Base-by-base conservation (phyloP, 2,888 invertebrate species). In the Brachypalpus laphriformis region DNA sequence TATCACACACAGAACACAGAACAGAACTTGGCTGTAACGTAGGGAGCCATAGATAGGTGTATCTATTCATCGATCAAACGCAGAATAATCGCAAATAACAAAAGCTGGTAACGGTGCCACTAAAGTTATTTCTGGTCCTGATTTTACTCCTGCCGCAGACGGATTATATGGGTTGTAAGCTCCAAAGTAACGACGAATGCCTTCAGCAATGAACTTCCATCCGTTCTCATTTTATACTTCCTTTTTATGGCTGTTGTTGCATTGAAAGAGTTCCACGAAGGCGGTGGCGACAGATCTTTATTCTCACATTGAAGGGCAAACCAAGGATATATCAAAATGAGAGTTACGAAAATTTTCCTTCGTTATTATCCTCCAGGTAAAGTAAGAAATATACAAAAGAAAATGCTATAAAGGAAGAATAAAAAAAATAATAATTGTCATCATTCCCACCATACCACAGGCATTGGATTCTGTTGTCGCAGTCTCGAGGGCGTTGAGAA, bases 291-390 rank as follows among this genome's bases (percentile, higher is more conserved):
- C 83, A 85, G 87, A 87, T 87, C 87, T 51, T 22, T 49, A 40
- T 71, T 31, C 40, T 11, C 40, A 3, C 6, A 40, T 14, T 40
- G 40, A 40, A 40, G 61, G 40, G 66, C 25, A 3, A 14, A 18
- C 34, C 31, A 28, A 9, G 18, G 54, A 25, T 57, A 56, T 47
- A 54, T 45, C 71, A 28, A 72, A 80, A 95, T 95, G 95, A 94
- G 94, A 91, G 91, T 95, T 80, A 92, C 94, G 75, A 95, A 94
- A 91, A 94, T 96, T 89, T 94, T 95, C 90, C 91, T 96, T 31
- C 93, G 96, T 77, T 96, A 95, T 89, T 94, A 95, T 88, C 96
- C 96, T 0, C 96, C 96, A 83, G 95, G 95, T 93, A 90, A 88
- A 83, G 8, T 16, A 28, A 14, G 51, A 34, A 14, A 25, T 54